Percentiles rank a stretch among this genome's conserved stretches.
phyloP scores from a whole-genome alignment of 2,888 invertebrate genomes.

The Scrobipalpa atriplicella region DNA sequence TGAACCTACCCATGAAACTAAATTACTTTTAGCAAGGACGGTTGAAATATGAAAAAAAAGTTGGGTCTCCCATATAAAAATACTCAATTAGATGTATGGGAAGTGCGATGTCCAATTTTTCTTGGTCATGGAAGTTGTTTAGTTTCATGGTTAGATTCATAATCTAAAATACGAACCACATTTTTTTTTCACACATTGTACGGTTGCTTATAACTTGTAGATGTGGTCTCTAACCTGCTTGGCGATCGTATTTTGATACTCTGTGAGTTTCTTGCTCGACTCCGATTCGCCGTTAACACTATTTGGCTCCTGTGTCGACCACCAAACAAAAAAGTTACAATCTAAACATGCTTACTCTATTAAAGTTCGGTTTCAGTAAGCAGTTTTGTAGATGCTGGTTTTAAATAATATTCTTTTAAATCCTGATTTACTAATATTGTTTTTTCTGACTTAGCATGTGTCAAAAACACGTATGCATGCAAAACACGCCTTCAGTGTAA shows the following conservation, averaged over 20 bases:
- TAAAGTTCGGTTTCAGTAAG: slow-evolving; percentile 26
- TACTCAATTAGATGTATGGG: too few relatives aligned
- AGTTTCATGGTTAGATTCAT: background rate
- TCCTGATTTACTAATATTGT: too few relatives aligned
- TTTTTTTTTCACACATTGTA: too few relatives aligned
- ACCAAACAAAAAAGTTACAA: slow-evolving; percentile 52
- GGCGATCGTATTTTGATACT: slow-evolving; percentile 92
- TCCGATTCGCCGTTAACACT: slow-evolving; percentile 75
- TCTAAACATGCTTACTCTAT: slow-evolving; percentile 30
- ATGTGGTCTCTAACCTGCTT: slow-evolving; percentile 87
- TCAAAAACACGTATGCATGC: background rate
- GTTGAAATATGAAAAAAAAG: too few relatives aligned
- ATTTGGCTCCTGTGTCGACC: slow-evolving; percentile 71
- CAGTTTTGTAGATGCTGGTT: slow-evolving; percentile 31
- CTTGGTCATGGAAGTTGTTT: too few relatives aligned
- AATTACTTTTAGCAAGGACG: too few relatives aligned
- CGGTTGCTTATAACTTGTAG: slow-evolving; percentile 5
- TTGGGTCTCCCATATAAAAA: too few relatives aligned
- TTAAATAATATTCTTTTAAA: slow-evolving; percentile 19
- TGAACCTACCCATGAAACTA: too few relatives aligned
- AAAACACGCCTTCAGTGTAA: background rate
- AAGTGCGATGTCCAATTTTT: too few relatives aligned
- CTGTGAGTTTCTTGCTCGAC: slow-evolving; percentile 84
- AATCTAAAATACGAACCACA: too few relatives aligned
- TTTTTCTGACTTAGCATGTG: background rate